A percentile compares a stretch with the other conserved stretches of the same genome.
These are phyloP conservation scores for Bombus terrestris DNA, from an alignment of 1,140 invertebrate species.

Conservation along the genomic window DNA sequence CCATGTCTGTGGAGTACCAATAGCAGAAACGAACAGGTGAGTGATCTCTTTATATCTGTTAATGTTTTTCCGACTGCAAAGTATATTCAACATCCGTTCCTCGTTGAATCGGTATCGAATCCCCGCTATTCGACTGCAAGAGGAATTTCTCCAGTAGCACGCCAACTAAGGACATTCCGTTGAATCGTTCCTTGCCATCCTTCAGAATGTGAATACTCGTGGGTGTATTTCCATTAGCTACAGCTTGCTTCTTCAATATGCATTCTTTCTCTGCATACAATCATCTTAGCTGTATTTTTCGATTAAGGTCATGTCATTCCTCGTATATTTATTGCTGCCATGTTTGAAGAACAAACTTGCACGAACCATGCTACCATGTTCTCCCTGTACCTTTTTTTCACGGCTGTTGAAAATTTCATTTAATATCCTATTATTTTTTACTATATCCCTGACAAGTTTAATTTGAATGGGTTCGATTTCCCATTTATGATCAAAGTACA, in stretches of 20 bases:
- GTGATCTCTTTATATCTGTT: background rate
- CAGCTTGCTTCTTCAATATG: background rate
- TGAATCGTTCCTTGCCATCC: background rate
- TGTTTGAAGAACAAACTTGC: background rate
- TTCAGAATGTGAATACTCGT: constrained; percentile 23
- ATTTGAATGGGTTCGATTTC: background rate
- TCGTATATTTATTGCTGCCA: background rate
- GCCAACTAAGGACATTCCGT: constrained; percentile 29
- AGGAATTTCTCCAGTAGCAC: background rate
- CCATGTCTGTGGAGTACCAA: background rate
- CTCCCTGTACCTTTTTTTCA: background rate
- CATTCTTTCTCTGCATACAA: background rate
- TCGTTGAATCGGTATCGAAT: constrained; percentile 4
- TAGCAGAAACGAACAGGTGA: constrained; percentile 41
- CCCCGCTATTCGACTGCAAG: background rate
- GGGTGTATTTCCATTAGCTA: constrained; percentile 9
- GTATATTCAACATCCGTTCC: background rate
- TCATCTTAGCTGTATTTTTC: background rate
- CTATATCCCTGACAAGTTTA: background rate
- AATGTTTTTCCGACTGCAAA: background rate
- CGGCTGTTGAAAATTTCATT: background rate
- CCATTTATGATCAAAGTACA: background rate
- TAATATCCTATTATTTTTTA: background rate
- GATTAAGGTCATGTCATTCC: constrained; percentile 29
- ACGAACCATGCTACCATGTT: background rate